Evolutionary conservation across 2,113 vertebrate genomes (phyloP).

Genomic region (Rhinolophus ferrumequinum): DNA sequence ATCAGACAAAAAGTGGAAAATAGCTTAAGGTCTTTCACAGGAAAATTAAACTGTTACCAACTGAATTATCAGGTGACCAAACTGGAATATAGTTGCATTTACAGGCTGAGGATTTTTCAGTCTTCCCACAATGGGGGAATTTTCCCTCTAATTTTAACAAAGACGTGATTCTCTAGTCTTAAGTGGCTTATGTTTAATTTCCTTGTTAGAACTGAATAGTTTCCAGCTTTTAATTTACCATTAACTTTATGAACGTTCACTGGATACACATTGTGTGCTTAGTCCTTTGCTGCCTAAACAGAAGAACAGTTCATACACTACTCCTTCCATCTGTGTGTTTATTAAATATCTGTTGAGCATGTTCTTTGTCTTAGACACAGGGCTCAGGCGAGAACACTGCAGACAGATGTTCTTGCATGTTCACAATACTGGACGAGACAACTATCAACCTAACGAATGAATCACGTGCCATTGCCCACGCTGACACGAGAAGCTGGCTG

Average conservation of each 20-base stretch:
- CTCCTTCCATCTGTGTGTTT: neutral
- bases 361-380: neutral
- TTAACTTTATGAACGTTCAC: neutral
- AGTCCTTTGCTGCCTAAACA: neutral
- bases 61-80: constrained; percentile 44
- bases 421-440: neutral
- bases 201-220: neutral
- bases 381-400: neutral
- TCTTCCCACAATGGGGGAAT: neutral
- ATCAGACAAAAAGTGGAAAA: constrained; percentile 8
- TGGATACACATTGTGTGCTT: neutral
- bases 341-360: neutral
- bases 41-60: constrained; percentile 39
- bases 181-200: neutral
- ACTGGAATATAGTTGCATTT: neutral
- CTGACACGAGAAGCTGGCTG: neutral
- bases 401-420: neutral
- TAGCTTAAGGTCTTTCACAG: neutral
- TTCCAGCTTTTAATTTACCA: constrained; percentile 8
- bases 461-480: neutral
- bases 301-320: neutral
- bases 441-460: neutral
- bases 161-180: neutral
- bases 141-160: constrained; percentile 23
- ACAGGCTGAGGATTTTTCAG: neutral